phyloP scores from a whole-genome alignment of 2,797 vertebrate genomes.

The Coregonus suidteri region DNA sequence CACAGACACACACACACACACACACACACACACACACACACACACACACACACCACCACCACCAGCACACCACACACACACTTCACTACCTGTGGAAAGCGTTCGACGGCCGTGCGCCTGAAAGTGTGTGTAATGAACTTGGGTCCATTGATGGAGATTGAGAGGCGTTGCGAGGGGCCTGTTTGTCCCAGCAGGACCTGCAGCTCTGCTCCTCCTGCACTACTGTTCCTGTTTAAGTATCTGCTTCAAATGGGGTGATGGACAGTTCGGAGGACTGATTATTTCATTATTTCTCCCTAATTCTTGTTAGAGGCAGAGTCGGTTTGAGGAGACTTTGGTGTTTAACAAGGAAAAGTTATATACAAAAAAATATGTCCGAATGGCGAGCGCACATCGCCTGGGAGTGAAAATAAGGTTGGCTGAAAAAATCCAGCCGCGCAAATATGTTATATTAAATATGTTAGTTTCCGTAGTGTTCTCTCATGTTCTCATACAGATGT shows the following conservation, averaged over 20 bases:
- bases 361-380: conserved; percentile 15
- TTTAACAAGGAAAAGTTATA: not conserved
- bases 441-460: not conserved
- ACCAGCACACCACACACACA: not conserved
- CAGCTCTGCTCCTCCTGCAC: conserved; percentile 26
- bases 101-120: conserved; percentile 55
- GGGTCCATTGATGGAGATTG: conserved; percentile 74
- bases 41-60: conserved; percentile 14
- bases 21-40: not conserved
- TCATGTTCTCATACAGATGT: not conserved
- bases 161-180: conserved; percentile 66
- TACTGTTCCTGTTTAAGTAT: conserved; percentile 48
- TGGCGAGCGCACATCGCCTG: not conserved
- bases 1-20: conserved; percentile 20
- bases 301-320: not conserved
- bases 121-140: conserved; percentile 75
- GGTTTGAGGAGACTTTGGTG: conserved; percentile 23
- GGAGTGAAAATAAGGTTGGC: not conserved
- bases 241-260: conserved; percentile 60
- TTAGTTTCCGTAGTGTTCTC: not conserved
- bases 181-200: conserved; percentile 77
- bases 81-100: not conserved
- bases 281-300: conserved; percentile 47
- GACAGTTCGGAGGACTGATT: conserved; percentile 17
- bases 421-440: not conserved